Percentiles rank a stretch among this genome's conserved stretches.
phyloP scores from a whole-genome alignment of 2,888 invertebrate species.

The Didymodactylos carnosus region DNA sequence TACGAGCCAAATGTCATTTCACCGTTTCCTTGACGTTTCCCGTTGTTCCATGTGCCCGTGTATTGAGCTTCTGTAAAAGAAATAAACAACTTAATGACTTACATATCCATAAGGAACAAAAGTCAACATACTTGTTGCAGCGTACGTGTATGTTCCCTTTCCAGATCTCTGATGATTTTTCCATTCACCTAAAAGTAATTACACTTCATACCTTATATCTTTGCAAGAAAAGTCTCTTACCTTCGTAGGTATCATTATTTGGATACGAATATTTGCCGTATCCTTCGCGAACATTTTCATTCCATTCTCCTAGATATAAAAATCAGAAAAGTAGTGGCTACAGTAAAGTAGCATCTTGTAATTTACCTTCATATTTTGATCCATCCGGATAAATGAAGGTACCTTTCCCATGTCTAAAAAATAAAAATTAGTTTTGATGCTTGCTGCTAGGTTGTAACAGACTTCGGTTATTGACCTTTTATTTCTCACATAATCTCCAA shows the following conservation, averaged over 20 bases:
- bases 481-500: slow-evolving; percentile 54
- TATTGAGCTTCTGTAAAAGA: slow-evolving; percentile 26
- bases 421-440: too few relatives aligned
- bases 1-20: slow-evolving; percentile 33
- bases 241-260: slow-evolving; percentile 33
- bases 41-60: slow-evolving; percentile 30
- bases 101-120: too few relatives aligned
- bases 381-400: slow-evolving; percentile 68
- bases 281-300: slow-evolving; percentile 32
- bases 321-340: too few relatives aligned
- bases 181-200: too few relatives aligned
- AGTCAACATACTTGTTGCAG: slow-evolving; percentile 21
- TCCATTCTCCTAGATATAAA: too few relatives aligned
- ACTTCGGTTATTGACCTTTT: too few relatives aligned
- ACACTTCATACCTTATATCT: too few relatives aligned
- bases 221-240: too few relatives aligned
- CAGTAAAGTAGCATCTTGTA: too few relatives aligned
- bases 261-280: slow-evolving; percentile 32
- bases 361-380: slow-evolving; percentile 59
- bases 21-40: slow-evolving; percentile 31
- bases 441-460: too few relatives aligned
- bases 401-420: slow-evolving; percentile 64
- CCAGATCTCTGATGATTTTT: slow-evolving; percentile 33
- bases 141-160: slow-evolving; percentile 30
- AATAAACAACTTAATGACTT: not conserved